A percentile compares a stretch with the other conserved stretches of the same genome.
phyloP scores from a whole-genome alignment of 1,140 invertebrate species.

The Pseudomyrmex pallidus region DNA sequence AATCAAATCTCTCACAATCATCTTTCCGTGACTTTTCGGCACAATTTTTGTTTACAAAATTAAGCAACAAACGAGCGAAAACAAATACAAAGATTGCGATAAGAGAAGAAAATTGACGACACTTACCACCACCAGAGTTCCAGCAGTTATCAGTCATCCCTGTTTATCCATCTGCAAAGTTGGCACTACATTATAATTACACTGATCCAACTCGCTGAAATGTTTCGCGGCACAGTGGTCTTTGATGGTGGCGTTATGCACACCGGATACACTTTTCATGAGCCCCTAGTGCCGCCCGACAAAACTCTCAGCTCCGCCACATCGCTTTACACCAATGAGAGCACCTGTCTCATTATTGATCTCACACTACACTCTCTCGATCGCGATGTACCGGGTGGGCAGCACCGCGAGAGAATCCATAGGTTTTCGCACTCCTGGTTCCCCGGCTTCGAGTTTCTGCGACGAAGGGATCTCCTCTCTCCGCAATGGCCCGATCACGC shows the following conservation, averaged over 20 bases:
- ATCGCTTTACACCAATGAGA: conserved; percentile 61
- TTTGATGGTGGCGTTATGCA: conserved; percentile 67
- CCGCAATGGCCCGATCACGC: conserved; percentile 23
- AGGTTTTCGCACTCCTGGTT: conserved; percentile 14
- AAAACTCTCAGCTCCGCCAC: conserved; percentile 50
- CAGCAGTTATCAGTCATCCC: conserved; percentile 88
- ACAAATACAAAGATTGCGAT: too few species aligned
- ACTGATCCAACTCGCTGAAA: conserved; percentile 77
- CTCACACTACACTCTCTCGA: conserved; percentile 65
- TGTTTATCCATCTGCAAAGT: conserved; percentile 85
- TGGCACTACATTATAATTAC: conserved; percentile 82
- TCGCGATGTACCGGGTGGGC: conserved; percentile 57
- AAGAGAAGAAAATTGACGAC: not conserved
- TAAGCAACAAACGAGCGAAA: too few species aligned
- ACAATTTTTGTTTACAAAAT: too few species aligned
- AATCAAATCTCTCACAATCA: too few species aligned
- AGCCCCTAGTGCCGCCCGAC: conserved; percentile 40
- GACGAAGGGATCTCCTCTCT: not conserved
- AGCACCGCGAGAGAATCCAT: conserved; percentile 28
- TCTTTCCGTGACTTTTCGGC: too few species aligned
- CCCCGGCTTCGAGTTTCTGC: conserved; percentile 1
- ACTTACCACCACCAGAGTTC: conserved; percentile 88
- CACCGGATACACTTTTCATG: conserved; percentile 69
- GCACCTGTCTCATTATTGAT: conserved; percentile 64
- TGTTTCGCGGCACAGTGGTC: conserved; percentile 78